A percentile compares a stretch with the other conserved stretches of the same genome.
Evolutionary conservation across 2,888 invertebrate species (phyloP).

Genomic region (Ophioninae sp.): DNA sequence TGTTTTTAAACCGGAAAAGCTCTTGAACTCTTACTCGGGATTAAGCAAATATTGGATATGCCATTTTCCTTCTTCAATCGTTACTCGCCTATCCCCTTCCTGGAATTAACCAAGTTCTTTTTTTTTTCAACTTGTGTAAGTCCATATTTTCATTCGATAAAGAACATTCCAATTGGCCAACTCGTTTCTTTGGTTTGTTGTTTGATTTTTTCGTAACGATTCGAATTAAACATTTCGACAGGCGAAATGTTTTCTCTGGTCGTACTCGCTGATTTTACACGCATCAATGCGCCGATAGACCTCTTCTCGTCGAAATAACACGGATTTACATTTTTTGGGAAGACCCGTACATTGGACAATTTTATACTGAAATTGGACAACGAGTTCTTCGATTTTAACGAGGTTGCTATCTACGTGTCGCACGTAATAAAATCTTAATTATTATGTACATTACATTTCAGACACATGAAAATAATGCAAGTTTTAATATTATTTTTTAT

Average conservation of each 20-base stretch:
- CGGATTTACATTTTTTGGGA: background rate
- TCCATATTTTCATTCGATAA: background rate
- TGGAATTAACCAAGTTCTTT: background rate
- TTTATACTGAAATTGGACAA: no score
- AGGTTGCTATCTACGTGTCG: no score
- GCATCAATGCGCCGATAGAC: no score
- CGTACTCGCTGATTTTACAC: no score
- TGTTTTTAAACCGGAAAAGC: slow-evolving; percentile 35
- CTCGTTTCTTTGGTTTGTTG: background rate
- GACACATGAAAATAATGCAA: no score
- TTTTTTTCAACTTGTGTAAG: background rate
- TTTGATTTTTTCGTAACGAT: background rate
- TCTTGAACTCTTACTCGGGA: slow-evolving; percentile 8
- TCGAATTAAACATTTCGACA: background rate
- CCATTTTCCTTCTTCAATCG: background rate
- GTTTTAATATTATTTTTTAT: no score
- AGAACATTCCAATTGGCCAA: background rate
- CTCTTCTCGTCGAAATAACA: background rate
- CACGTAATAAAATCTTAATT: no score
- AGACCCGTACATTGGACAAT: no score
- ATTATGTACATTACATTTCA: no score
- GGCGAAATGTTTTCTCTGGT: background rate
- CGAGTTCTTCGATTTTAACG: no score
- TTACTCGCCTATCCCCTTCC: background rate
- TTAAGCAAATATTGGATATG: slow-evolving; percentile 22